These are phyloP conservation scores for Ophion costatus DNA, from an alignment of 2,888 invertebrate genomes.

Conservation along the genomic window DNA sequence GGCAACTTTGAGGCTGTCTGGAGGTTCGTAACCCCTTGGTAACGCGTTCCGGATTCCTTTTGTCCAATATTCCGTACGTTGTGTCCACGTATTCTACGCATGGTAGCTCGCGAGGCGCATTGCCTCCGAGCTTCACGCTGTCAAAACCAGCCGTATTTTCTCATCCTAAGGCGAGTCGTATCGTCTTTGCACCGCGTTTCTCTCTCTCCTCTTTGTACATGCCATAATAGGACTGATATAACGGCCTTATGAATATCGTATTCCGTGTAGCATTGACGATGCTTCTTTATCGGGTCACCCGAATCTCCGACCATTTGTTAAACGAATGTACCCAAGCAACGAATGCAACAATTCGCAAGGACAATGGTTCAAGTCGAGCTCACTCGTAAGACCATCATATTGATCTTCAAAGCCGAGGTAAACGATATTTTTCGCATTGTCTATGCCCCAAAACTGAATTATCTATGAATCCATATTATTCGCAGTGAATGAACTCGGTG, in stretches of 20 bases:
- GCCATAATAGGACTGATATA: constrained; percentile 46
- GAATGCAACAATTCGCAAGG: constrained; percentile 39
- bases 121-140: constrained; percentile 18
- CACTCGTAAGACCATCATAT: not conserved
- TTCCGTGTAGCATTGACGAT: constrained; percentile 57
- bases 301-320: not conserved
- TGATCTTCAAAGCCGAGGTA: too few species aligned
- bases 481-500: too few species aligned
- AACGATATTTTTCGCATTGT: too few species aligned
- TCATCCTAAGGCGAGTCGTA: constrained; percentile 19
- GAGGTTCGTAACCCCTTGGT: constrained; percentile 31
- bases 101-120: constrained; percentile 38
- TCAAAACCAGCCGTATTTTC: constrained; percentile 20
- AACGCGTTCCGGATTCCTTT: constrained; percentile 33
- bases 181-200: constrained; percentile 7
- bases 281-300: constrained; percentile 2
- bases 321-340: constrained; percentile 12
- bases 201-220: not conserved
- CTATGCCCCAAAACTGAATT: too few species aligned
- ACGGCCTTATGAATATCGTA: constrained; percentile 64
- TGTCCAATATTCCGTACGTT: constrained; percentile 1
- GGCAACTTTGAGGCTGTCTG: too few species aligned
- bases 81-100: constrained; percentile 36
- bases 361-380: not conserved
- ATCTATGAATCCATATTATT: too few species aligned